Base-by-base conservation (phyloP, 2,113 vertebrate species). In the Macrotis lagotis region DNA sequence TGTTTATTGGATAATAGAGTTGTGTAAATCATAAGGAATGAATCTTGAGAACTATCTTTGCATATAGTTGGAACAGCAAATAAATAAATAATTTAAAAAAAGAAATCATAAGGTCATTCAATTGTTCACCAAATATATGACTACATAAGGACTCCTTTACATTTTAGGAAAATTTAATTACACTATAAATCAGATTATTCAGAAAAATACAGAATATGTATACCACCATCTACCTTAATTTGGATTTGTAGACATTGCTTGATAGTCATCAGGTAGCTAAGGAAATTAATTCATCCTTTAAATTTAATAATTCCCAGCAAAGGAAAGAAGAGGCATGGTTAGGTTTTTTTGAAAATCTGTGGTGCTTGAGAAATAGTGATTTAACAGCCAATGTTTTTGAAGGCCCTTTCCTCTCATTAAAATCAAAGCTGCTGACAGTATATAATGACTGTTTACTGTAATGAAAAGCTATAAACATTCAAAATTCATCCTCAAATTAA, bases 371-470 rank as follows among this genome's bases (percentile, higher is more conserved):
- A 19, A 59, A 90, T 19, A 48, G 37, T 50, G 11, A 25, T 50
- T 8, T 11, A 22, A 28, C 8, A 25, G 6, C n/a, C 44, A 74
- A 74, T 3, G 31, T 37, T 48, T 19, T 25, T 59, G 11, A 51
- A 50, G 44, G 10, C 0, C 24, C 50, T 14, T 74, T 47, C 22
- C 0, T 0, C 0, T 3, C 0, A 2, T 28, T 24, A 10, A 3
- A 47, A 8, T 8, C 4, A 25, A 74, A 90, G 47, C 24, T 14
- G 1, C 25, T 37, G 0, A 1, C 25, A 12, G 4, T 26, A 26
- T n/a, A 8, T 24, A 83, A 37, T 11, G 8, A 49, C 12, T 48
- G 0, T n/a, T 12, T 1, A 2, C 37, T 22, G 19, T 51, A 10
- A 92, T 14, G 31, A 51, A 90, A 66, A 66, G 2, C 8, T 16